These are phyloP conservation scores for Diadema setosum DNA, from an alignment of 35 echinoderm and acorn worm genomes.

Conservation along the genomic window DNA sequence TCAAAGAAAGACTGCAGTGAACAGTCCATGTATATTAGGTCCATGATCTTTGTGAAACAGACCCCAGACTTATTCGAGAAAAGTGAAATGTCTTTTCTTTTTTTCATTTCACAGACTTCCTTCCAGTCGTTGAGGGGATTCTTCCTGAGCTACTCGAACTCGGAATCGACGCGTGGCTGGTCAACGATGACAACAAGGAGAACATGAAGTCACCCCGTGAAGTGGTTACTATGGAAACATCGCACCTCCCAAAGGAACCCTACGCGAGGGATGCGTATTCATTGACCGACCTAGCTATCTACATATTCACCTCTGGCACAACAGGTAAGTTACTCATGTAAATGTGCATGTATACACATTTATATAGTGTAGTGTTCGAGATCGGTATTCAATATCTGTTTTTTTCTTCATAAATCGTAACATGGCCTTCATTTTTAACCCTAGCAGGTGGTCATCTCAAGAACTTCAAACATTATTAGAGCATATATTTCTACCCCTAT, in stretches of 20 bases:
- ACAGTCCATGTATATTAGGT: too few species aligned
- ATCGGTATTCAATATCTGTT: not conserved
- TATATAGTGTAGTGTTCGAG: not conserved
- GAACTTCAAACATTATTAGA: not conserved
- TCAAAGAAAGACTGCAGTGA: too few species aligned
- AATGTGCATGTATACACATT: not conserved
- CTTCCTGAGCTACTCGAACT: slow-evolving; percentile 16
- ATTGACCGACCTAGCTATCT: slow-evolving; percentile 4
- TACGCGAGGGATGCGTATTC: not conserved
- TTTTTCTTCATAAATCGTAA: not conserved
- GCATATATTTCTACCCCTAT: not conserved
- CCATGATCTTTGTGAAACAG: too few species aligned
- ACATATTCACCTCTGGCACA: slow-evolving; percentile 54
- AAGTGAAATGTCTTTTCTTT: too few species aligned
- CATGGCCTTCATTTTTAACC: not conserved
- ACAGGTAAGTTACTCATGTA: slow-evolving; percentile 5
- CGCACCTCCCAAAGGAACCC: not conserved
- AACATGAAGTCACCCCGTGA: not conserved
- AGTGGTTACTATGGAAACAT: not conserved
- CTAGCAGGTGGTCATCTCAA: not conserved
- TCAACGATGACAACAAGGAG: not conserved
- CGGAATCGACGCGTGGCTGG: slow-evolving; percentile 44
- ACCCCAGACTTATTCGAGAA: too few species aligned
- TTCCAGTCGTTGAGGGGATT: not conserved
- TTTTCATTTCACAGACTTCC: too few species aligned